Percentiles rank a stretch among this genome's conserved stretches.
Conservation (phyloP, 2,113 vertebrate genomes). For the Bubo scandiacus region DNA sequence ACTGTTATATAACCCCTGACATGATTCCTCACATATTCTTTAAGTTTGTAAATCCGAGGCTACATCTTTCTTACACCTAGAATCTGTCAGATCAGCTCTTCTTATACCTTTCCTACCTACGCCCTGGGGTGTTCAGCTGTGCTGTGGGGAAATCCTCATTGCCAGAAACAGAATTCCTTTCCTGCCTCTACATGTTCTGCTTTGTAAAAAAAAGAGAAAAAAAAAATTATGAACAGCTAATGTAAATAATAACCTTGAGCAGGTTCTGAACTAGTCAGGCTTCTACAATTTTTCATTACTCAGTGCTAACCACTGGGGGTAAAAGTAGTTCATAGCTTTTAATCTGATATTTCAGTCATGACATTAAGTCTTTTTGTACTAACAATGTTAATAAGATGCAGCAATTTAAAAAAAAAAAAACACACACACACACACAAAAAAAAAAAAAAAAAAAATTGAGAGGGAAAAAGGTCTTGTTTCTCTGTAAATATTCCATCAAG, state of each 20-base stretch:
- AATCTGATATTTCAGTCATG: neutral
- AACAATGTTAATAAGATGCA: neutral
- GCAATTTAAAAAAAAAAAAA: neutral
- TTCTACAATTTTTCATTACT: neutral
- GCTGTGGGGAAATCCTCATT: neutral
- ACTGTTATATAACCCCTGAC: rapidly evolving
- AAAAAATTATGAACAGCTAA: neutral
- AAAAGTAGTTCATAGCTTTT: neutral
- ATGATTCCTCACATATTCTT: neutral
- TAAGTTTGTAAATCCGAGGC: neutral
- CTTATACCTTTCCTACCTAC: neutral
- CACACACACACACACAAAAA: no score
- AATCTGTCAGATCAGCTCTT: neutral
- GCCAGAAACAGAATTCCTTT: neutral
- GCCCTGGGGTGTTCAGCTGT: neutral
- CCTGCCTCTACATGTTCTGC: neutral
- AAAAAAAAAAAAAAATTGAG: rapidly evolving
- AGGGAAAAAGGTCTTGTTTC: neutral
- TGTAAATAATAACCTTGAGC: neutral
- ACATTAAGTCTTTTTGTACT: neutral
- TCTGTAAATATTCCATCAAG: neutral
- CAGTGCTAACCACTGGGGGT: neutral
- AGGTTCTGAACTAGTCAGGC: neutral
- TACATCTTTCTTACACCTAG: neutral
- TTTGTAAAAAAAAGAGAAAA: neutral